phyloP scores from a whole-genome alignment of 2,113 vertebrate genomes.

The Nansenia antarctica region DNA sequence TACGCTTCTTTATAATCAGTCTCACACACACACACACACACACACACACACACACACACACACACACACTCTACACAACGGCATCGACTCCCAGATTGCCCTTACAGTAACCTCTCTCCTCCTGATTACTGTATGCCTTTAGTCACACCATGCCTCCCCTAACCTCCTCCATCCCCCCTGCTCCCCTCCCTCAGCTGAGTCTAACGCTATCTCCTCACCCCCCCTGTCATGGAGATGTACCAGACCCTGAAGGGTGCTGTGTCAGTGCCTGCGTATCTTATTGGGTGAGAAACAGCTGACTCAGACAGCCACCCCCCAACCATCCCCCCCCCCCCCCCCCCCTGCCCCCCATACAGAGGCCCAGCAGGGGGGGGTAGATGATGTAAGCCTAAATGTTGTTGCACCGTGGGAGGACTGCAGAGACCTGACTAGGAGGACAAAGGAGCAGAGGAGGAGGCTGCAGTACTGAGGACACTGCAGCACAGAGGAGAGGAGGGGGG shows the following conservation, averaged over 20 bases:
- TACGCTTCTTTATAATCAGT: too few relatives aligned
- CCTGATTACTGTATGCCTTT: background rate
- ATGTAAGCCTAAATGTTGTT: background rate
- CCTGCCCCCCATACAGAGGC: background rate
- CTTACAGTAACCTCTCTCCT: background rate
- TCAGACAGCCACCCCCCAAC: background rate
- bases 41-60: too few relatives aligned
- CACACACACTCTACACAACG: too few relatives aligned
- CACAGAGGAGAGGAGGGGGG: too few relatives aligned
- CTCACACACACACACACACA: too few relatives aligned
- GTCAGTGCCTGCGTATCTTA: background rate
- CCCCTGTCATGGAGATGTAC: background rate
- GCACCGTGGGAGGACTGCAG: background rate
- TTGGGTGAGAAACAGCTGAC: background rate
- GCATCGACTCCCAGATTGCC: too few relatives aligned
- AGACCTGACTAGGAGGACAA: background rate
- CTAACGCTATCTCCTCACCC: background rate
- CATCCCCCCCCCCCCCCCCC: too few relatives aligned
- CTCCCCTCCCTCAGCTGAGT: too few relatives aligned
- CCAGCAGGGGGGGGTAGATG: background rate
- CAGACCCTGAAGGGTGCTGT: background rate
- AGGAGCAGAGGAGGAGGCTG: background rate
- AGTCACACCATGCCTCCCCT: background rate
- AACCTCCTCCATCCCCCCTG: too few relatives aligned
- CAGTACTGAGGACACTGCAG: too few relatives aligned